Evolutionary conservation across 2,797 vertebrate species (phyloP).

Genomic region (Pseudotriccus pelzelni): DNA sequence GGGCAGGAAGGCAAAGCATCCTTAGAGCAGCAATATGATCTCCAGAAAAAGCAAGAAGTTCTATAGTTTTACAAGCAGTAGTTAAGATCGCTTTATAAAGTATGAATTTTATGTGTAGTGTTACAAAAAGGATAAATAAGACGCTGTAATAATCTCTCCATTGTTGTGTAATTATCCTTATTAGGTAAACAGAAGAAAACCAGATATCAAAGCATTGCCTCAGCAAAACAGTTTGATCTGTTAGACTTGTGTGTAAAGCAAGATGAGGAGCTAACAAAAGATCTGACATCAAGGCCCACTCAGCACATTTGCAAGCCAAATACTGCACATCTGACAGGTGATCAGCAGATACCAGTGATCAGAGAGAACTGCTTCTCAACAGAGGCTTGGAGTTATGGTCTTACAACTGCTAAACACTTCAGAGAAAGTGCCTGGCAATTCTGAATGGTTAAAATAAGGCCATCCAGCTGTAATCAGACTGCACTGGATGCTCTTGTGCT

Average conservation of each 20-base stretch:
- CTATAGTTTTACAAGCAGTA: not conserved
- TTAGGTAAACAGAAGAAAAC: not conserved
- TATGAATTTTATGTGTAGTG: not conserved
- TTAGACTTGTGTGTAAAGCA: not conserved
- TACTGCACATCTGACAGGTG: constrained; percentile 29
- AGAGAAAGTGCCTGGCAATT: not conserved
- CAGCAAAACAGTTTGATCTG: not conserved
- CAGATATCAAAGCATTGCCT: not conserved
- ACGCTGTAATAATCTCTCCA: not conserved
- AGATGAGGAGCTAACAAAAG: constrained; percentile 15
- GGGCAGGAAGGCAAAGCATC: not conserved
- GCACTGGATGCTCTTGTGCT: not conserved
- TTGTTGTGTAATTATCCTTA: not conserved
- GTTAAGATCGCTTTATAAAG: not conserved
- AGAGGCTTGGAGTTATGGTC: constrained; percentile 66
- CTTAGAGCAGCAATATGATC: not conserved
- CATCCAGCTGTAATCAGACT: not conserved
- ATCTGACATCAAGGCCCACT: not conserved
- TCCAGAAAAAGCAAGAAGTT: not conserved
- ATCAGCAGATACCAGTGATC: not conserved
- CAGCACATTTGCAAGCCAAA: constrained; percentile 47
- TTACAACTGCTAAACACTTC: not conserved
- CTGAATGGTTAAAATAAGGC: not conserved
- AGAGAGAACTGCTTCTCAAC: constrained; percentile 59
- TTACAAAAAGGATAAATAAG: not conserved